Evolutionary conservation across 2,113 vertebrate genomes (phyloP).

Genomic region (Ameiurus melas): DNA sequence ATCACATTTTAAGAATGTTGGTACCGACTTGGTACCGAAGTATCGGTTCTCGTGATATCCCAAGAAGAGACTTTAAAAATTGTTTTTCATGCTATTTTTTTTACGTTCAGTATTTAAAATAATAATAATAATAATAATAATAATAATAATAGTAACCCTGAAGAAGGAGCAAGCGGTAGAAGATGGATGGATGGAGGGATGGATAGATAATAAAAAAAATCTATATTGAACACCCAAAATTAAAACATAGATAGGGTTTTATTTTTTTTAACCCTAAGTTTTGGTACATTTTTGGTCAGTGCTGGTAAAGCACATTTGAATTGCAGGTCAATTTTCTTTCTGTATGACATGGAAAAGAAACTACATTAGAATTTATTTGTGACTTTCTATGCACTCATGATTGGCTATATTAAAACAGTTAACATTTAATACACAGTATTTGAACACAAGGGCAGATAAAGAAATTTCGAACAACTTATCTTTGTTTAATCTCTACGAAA

Average conservation of each 20-base stretch:
- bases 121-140: too few species aligned
- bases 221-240: background rate
- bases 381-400: background rate
- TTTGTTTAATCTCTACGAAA: conserved; percentile 14
- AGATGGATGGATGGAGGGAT: too few species aligned
- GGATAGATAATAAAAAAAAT: too few species aligned
- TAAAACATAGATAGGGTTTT: too few species aligned
- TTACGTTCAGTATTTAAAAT: too few species aligned
- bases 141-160: too few species aligned
- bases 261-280: too few species aligned
- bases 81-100: background rate
- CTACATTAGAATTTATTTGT: background rate
- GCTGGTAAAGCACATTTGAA: background rate
- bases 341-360: background rate
- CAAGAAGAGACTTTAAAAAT: background rate
- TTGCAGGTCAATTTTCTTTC: background rate
- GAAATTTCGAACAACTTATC: conserved; percentile 7
- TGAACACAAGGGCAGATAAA: conserved; percentile 22
- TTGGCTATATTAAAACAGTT: background rate
- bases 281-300: too few species aligned
- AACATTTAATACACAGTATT: background rate
- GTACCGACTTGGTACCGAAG: too few species aligned
- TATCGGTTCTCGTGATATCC: too few species aligned
- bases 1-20: too few species aligned
- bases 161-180: too few species aligned